Conservation (phyloP, 2,888 invertebrate species). For the Rotaria macrura region DNA sequence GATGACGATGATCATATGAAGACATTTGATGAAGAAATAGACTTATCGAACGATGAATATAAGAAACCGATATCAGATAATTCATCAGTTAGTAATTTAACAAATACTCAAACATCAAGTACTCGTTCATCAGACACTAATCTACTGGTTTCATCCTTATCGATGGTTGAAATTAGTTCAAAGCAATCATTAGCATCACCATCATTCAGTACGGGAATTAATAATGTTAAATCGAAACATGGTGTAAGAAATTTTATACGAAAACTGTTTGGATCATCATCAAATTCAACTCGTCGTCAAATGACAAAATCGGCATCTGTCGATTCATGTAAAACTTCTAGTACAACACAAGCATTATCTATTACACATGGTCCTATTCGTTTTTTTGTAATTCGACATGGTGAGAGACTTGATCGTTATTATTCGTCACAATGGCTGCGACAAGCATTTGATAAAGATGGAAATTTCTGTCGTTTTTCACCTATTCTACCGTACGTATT, state of each 20-base stretch:
- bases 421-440: conserved; percentile 73
- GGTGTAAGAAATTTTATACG: neutral
- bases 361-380: neutral
- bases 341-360: neutral
- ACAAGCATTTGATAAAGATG: conserved; percentile 66
- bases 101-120: neutral
- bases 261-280: neutral
- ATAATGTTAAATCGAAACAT: neutral
- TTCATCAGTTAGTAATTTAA: neutral
- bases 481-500: neutral
- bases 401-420: conserved; percentile 83
- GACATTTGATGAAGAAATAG: no score
- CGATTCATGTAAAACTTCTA: neutral
- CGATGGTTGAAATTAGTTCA: neutral
- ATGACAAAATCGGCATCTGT: neutral
- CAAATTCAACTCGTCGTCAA: neutral
- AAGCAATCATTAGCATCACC: neutral
- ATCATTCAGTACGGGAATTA: neutral
- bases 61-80: neutral
- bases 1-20: no score
- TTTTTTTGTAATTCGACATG: conserved; percentile 67
- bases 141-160: neutral
- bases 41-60: no score
- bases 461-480: conserved; percentile 35
- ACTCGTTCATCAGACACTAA: neutral